Base-by-base conservation (phyloP, 53 echinoderm and acorn worm genomes). In the Holothuria leucospilota region DNA sequence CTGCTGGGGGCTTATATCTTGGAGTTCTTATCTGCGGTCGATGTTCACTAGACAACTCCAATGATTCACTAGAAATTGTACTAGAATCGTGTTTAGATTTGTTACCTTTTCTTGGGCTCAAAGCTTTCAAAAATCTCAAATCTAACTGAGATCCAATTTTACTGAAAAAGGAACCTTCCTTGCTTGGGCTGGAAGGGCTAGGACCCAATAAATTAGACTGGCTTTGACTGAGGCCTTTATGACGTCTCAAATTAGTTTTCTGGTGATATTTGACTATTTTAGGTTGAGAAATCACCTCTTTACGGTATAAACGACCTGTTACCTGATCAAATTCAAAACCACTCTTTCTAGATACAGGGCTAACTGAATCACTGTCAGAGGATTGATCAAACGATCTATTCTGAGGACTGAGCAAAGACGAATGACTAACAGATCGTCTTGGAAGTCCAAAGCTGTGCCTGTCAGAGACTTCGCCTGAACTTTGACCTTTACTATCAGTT, bases 131-230 rank as follows among this genome's bases (percentile, higher is more conserved):
- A 26, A 83, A 64, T 63, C 65, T 67, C n/a, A 83, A 29, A 42
- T 83, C 84, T 53, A 83, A 83, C 84, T 83, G 84, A 16, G 84
- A 83, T 46, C 65, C 84, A 29, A 83, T 65, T 25, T 67, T 64
- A 38, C 65, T 23, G 67, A 83, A 83, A 24, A 83, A 66, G 1
- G 84, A 83, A 25, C 66, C 29, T 34, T 60, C 61, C 67, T 66
- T 39, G 41, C 41, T 41, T 30, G 24, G 59, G 8, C 39, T 20
- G 16, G 81, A 60, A 2, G 84, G 15, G 1, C 84, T 16, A 4
- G 25, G 5, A 21, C 41, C 20, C 14, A 29, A 66, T 13, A 83
- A 51, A 67, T 83, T 67, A 0, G 66, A 63, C 41, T 83, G 84
- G 67, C 84, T 83, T 24, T 65, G 65, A 25, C 84, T 83, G 51